Evolutionary conservation across 2,797 vertebrate species (phyloP).

Genomic region (Synanceia verrucosa): DNA sequence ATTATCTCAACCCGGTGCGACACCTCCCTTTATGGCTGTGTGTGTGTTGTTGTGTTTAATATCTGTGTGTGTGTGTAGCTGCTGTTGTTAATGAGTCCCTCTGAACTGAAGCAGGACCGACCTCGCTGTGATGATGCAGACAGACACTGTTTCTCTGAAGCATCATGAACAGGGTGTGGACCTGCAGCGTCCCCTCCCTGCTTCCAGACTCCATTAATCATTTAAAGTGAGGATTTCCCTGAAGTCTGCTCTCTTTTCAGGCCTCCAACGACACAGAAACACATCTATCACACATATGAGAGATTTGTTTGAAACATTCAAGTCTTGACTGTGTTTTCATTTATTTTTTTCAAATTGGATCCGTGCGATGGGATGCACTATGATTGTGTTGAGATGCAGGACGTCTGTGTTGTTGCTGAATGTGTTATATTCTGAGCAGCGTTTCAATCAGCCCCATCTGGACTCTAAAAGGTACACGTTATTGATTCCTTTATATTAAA

Average conservation of each 20-base stretch:
- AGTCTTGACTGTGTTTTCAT: conserved; percentile 7
- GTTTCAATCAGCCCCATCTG: conserved; percentile 2
- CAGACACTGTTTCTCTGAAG: not conserved
- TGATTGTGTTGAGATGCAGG: not conserved
- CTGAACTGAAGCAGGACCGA: conserved; percentile 28
- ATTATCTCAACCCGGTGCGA: conserved; percentile 33
- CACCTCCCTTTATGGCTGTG: conserved; percentile 8
- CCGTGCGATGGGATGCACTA: not conserved
- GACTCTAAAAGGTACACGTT: conserved; percentile 14
- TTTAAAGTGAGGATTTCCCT: conserved; percentile 68
- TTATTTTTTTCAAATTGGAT: conserved; percentile 18
- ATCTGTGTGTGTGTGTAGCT: not conserved
- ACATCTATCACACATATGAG: conserved; percentile 54
- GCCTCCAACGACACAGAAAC: conserved; percentile 44
- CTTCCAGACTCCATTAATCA: conserved; percentile 69
- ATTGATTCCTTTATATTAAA: conserved; percentile 2
- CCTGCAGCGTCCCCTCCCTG: conserved; percentile 50
- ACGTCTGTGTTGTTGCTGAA: conserved; percentile 19
- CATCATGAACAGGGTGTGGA: conserved; percentile 51
- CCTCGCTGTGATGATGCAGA: conserved; percentile 14
- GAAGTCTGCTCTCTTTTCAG: conserved; percentile 53
- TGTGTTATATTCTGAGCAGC: conserved; percentile 20
- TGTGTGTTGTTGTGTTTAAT: not conserved
- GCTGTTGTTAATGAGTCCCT: conserved; percentile 37
- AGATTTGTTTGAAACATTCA: conserved; percentile 37